Evolutionary conservation across 2,888 invertebrate genomes (phyloP), one percentile per base, ranked within the genome.

Genomic region (Heteromurus nitidus): DNA sequence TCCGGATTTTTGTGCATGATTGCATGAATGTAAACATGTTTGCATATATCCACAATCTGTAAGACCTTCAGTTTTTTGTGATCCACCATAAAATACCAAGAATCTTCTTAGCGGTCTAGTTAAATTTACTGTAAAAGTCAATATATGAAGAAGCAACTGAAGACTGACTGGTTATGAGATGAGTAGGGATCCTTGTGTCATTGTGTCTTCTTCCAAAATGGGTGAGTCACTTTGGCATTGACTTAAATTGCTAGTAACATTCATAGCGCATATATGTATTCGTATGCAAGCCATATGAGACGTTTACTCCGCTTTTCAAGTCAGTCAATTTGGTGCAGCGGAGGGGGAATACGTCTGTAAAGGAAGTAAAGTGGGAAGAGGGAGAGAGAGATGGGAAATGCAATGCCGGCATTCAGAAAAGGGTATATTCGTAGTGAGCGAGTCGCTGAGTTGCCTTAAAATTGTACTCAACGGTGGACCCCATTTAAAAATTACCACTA

Each of bases 401-500:
- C n/a, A n/a, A n/a, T n/a, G n/a, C n/a, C n/a, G n/a, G n/a, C n/a
- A n/a, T n/a, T n/a, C n/a, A n/a, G 31, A 30, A 31, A 28, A 36
- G 9, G 36, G 42, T 13, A 24, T 2, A 36, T 3, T 11, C 20
- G 20, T 24, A 67, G 20, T 68, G 50, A 36, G 36, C 47, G 16
- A n/a, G 47, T 5, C 7, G 53, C 42, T 69, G 22, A 50, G 28
- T 31, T 44, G 36, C 36, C 13, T 13, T 36, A 9, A 7, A 36
- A 13, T 36, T 36, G 7, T 47, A 64, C 50, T 75, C 55, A 62
- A 75, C 75, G 62, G 50, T 58, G 75, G 79, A 80, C 80, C 84
- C 74, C 84, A 80, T 70, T 84, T 80, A 64, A 80, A 84, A 84
- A 82, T 84, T 84, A 84, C 84, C 70, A 68, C 55, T 82, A 82